Percentiles rank a stretch among this genome's conserved stretches.
Conservation (phyloP, 2,797 vertebrate species). For the Graptemys geographica region DNA sequence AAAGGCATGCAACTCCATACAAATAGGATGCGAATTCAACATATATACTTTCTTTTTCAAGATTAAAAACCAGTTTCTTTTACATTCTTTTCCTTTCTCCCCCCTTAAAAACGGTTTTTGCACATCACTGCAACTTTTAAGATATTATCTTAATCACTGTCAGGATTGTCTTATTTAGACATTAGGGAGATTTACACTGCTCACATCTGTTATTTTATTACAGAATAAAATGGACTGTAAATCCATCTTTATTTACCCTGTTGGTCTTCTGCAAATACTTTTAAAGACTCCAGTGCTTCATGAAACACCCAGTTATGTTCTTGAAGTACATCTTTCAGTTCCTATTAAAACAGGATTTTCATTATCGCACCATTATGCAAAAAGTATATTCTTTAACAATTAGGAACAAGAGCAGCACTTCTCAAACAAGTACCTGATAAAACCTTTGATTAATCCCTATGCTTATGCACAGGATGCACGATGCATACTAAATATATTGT, state of each 20-base stretch:
- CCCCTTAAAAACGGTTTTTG: neutral
- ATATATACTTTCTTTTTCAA: neutral
- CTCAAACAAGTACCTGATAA: neutral
- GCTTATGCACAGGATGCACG: neutral
- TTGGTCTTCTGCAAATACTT: constrained; percentile 87
- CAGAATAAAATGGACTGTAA: neutral
- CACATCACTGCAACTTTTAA: neutral
- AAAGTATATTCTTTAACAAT: neutral
- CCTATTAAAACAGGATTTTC: constrained; percentile 80
- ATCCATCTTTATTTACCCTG: constrained; percentile 79
- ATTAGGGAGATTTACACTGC: neutral
- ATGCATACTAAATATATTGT: neutral
- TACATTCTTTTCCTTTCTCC: neutral
- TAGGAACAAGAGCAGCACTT: neutral
- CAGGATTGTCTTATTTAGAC: neutral
- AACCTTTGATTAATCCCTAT: neutral
- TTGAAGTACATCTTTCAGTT: constrained; percentile 90
- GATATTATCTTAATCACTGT: neutral
- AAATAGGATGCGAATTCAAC: neutral
- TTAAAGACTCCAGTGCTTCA: constrained; percentile 89
- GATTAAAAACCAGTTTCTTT: neutral
- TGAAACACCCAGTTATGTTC: constrained; percentile 93
- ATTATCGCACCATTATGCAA: neutral
- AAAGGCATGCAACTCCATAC: neutral
- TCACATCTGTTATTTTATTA: neutral